Percentiles rank a stretch among this genome's conserved stretches.
Evolutionary conservation across 2,888 invertebrate genomes (phyloP).

Genomic region (Cyclophora albipunctata): DNA sequence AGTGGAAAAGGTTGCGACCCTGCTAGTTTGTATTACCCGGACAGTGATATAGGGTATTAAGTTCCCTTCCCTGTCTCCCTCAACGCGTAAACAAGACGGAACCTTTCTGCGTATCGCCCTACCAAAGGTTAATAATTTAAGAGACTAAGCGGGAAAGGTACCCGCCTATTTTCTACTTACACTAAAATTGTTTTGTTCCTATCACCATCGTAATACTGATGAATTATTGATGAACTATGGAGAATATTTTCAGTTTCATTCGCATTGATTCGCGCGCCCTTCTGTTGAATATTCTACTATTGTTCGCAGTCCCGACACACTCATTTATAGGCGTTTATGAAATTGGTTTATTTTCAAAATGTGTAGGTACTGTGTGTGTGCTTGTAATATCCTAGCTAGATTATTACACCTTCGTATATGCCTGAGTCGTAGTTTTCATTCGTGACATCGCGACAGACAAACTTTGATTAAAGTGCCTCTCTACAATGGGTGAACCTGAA

Average conservation of each 20-base stretch:
- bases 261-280: slow-evolving; percentile 16
- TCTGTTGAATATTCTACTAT: no score
- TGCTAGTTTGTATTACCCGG: slow-evolving; percentile 70
- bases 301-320: no score
- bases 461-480: slow-evolving; percentile 11
- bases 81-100: slow-evolving; percentile 72
- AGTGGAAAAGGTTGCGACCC: slow-evolving; percentile 73
- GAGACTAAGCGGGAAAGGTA: slow-evolving; percentile 60
- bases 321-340: no score
- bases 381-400: background rate
- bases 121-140: slow-evolving; percentile 70
- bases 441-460: slow-evolving; percentile 4
- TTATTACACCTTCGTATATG: no score
- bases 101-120: slow-evolving; percentile 70
- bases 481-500: slow-evolving; percentile 6
- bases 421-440: slow-evolving; percentile 1
- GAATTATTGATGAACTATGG: slow-evolving; percentile 34
- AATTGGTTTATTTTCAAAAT: background rate
- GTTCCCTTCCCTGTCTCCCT: slow-evolving; percentile 69
- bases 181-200: slow-evolving; percentile 60
- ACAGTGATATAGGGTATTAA: slow-evolving; percentile 75
- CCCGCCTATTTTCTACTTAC: slow-evolving; percentile 57
- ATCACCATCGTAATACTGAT: slow-evolving; percentile 42
- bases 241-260: slow-evolving; percentile 20
- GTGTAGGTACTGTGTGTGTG: background rate